Evolutionary conservation across 2,113 vertebrate genomes (phyloP), one percentile per base, ranked within the genome.

Genomic region (Halichoeres trimaculatus): DNA sequence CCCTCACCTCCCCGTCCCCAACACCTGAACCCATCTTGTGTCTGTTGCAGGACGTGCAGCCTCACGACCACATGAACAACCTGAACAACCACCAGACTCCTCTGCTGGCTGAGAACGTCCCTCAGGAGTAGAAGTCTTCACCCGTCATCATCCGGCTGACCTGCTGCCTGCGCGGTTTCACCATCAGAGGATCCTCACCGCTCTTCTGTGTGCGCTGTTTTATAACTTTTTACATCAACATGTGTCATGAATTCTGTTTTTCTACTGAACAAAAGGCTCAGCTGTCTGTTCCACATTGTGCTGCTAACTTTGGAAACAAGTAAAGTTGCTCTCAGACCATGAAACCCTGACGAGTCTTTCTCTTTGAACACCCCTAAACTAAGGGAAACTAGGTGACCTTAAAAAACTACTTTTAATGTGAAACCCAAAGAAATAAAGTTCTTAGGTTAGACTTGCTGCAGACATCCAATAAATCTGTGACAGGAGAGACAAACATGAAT

Each of bases 1-100:
- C 7, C 6, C 16, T 9, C 17, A 16, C 17, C 4, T 45, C 6
- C 20, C 20, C 10, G n/a, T 30, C 8, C 14, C 38, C 24, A n/a
- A n/a, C n/a, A n/a, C n/a, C n/a, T n/a, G n/a, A n/a, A n/a, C n/a
- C n/a, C n/a, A n/a, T n/a, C n/a, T n/a, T n/a, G n/a, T n/a, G 43
- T 80, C n/a, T 58, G 34, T 80, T 81, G 1, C 16, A 91, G 90
- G 75, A 67, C 1, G 38, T 20, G 23, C 80, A 71, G 75, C 80
- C 51, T 7, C 80, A 90, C 51, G 30, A 85, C 35, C 88, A 89
- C 72, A 81, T 86, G 77, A 93, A 90, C 54, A 76, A 84, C 34
- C 22, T 85, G 19, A 88, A 76, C 80, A 41, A 92, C 57, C 91
- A 91, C 62, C 80, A 64, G 20, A 55, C 69, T 24, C 70, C 86